These are phyloP conservation scores for Aspidapion aeneum DNA, from an alignment of 2,888 invertebrate species.

Conservation along the genomic window DNA sequence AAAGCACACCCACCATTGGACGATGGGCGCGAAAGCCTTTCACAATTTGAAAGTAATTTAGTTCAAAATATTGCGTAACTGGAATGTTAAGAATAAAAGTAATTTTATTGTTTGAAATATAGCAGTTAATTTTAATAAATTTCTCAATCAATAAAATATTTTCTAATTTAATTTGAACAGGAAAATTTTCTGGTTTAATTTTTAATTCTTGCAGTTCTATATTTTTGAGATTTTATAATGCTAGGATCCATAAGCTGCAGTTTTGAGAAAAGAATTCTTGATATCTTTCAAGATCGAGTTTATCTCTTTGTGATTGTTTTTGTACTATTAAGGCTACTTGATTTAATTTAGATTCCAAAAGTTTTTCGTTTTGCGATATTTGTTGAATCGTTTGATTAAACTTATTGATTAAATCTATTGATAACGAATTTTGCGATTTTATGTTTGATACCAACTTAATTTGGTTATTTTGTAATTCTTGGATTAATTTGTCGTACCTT, in stretches of 20 bases:
- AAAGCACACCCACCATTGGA: too few relatives aligned
- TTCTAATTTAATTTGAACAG: neutral
- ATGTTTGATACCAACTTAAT: too few relatives aligned
- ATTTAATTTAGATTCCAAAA: neutral
- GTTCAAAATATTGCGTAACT: neutral
- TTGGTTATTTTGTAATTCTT: constrained; percentile 1
- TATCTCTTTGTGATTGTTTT: neutral
- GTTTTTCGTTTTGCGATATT: neutral
- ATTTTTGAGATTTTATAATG: neutral
- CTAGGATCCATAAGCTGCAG: neutral
- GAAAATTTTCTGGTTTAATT: neutral
- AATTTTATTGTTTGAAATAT: constrained; percentile 1
- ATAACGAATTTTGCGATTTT: neutral
- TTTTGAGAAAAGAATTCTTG: too few relatives aligned
- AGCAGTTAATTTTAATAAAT: constrained; percentile 1
- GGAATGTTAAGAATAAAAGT: neutral
- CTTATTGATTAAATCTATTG: neutral
- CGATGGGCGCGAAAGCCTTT: too few relatives aligned
- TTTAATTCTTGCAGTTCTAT: neutral
- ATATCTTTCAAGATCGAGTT: neutral
- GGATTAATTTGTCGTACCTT: neutral
- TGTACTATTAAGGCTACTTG: neutral
- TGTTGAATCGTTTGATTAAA: too few relatives aligned
- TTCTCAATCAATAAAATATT: neutral
- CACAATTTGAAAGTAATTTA: too few relatives aligned